phyloP scores from a whole-genome alignment of 2,888 invertebrate genomes.

The Tolmerus cingulatus region DNA sequence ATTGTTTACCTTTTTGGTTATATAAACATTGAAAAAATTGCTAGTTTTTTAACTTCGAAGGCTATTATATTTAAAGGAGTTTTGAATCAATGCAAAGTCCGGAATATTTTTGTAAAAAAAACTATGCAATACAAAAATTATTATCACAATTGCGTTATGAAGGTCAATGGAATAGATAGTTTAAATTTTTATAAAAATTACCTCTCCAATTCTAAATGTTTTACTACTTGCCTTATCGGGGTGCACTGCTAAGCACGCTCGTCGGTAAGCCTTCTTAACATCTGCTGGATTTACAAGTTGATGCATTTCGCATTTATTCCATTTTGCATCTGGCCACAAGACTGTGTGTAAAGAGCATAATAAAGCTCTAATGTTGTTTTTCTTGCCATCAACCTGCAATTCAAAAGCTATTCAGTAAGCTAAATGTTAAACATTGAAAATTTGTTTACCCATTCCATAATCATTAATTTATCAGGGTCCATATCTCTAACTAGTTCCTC shows the following conservation, averaged over 20 bases:
- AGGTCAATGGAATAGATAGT: too few relatives aligned
- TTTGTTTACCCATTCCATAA: conserved; percentile 77
- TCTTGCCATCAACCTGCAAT: conserved; percentile 89
- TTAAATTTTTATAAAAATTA: too few relatives aligned
- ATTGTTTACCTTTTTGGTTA: too few relatives aligned
- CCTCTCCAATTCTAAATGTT: too few relatives aligned
- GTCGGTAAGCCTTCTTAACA: conserved; percentile 95
- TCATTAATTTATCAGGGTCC: conserved; percentile 90
- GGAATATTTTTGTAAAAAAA: too few relatives aligned
- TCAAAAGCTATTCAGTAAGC: neutral
- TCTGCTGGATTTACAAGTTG: conserved; percentile 90
- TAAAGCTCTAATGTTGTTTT: conserved; percentile 93
- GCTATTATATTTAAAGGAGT: too few relatives aligned
- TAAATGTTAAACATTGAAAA: neutral
- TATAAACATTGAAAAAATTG: too few relatives aligned
- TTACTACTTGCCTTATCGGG: conserved; percentile 87
- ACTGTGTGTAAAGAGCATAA: conserved; percentile 93
- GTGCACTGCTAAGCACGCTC: conserved; percentile 96
- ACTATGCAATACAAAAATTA: too few relatives aligned
- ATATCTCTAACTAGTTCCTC: conserved; percentile 84
- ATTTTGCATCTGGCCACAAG: conserved; percentile 91
- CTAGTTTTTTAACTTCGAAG: too few relatives aligned
- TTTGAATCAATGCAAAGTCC: too few relatives aligned
- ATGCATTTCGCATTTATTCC: conserved; percentile 94
- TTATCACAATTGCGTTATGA: too few relatives aligned